These are phyloP conservation scores for Medauroidea extradentata DNA, from an alignment of 1,140 invertebrate genomes.

Conservation along the genomic window DNA sequence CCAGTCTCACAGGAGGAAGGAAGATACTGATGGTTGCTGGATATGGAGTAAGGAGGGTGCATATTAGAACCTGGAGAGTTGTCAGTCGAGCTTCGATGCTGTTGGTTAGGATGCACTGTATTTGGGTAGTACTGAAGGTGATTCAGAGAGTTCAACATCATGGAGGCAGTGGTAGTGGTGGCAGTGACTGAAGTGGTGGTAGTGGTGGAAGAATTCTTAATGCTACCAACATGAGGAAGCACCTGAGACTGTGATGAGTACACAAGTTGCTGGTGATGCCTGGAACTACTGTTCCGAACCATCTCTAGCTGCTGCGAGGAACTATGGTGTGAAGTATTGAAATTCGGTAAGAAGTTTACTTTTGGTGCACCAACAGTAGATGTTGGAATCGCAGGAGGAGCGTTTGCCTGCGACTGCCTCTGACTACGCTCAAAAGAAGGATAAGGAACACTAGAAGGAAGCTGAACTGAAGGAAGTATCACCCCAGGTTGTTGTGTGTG, in stretches of 20 bases:
- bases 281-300: slow-evolving; percentile 1
- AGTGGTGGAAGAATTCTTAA: slow-evolving; percentile 5
- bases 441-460: slow-evolving; percentile 25
- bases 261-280: not conserved
- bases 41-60: not conserved
- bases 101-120: no score
- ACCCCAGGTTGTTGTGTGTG: not conserved
- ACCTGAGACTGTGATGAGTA: not conserved
- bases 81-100: no score
- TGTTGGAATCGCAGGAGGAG: no score
- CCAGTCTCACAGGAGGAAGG: not conserved
- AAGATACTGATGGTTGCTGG: slow-evolving; percentile 1
- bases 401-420: not conserved
- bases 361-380: slow-evolving; percentile 53
- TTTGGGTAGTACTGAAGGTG: no score
- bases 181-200: no score
- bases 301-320: not conserved
- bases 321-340: slow-evolving; percentile 44
- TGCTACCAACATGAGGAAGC: slow-evolving; percentile 7
- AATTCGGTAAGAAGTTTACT: slow-evolving; percentile 65
- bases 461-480: slow-evolving; percentile 19
- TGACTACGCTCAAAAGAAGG: slow-evolving; percentile 30
- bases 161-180: no score
- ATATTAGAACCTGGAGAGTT: not conserved
- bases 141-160: no score